Evolutionary conservation across 2,797 vertebrate genomes (phyloP).

Genomic region (Semotilus atromaculatus): DNA sequence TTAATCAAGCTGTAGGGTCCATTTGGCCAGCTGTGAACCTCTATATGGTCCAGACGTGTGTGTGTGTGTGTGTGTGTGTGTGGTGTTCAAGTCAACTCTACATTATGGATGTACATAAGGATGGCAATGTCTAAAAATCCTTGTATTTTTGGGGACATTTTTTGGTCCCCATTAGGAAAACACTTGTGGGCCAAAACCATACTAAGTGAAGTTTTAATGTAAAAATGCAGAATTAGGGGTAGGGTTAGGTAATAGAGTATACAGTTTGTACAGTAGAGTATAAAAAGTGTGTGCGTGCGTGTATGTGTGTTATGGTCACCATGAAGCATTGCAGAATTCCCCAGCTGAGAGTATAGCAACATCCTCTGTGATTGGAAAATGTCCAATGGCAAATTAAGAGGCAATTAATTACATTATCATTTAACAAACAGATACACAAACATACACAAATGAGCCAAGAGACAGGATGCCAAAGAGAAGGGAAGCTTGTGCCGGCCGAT

Average conservation of each 20-base stretch:
- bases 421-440: slow-evolving; percentile 61
- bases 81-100: background rate
- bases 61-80: slow-evolving; percentile 54
- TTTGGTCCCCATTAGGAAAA: no score
- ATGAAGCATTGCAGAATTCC: slow-evolving; percentile 68
- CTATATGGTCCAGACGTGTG: slow-evolving; percentile 54
- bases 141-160: no score
- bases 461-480: slow-evolving; percentile 73
- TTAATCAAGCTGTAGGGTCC: slow-evolving; percentile 67
- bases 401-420: slow-evolving; percentile 67
- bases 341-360: slow-evolving; percentile 62
- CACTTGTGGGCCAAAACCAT: no score
- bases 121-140: no score
- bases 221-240: no score
- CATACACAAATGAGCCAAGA: slow-evolving; percentile 51
- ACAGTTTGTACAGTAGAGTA: no score
- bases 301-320: slow-evolving; percentile 59
- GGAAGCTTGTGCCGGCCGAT: slow-evolving; percentile 72
- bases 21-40: slow-evolving; percentile 53
- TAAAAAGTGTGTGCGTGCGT: no score
- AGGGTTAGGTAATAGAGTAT: no score
- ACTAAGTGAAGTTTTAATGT: no score
- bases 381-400: slow-evolving; percentile 72
- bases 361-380: slow-evolving; percentile 73
- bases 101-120: background rate